Evolutionary conservation across 2,797 vertebrate genomes (phyloP).

Genomic region (Garrulus glandarius): DNA sequence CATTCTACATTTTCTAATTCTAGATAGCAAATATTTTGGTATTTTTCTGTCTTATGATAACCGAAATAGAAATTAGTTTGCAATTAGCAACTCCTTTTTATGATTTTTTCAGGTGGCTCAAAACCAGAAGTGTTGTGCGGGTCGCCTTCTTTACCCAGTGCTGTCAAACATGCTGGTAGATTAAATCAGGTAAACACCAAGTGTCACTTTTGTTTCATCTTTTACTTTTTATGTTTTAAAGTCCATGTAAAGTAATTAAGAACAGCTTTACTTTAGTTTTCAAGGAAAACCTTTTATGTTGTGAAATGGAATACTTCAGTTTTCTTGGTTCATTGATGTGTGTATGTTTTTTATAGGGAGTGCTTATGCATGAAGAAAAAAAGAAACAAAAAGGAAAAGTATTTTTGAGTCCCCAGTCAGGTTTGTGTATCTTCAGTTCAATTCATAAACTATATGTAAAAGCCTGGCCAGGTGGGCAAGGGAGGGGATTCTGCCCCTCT

Average conservation of each 20-base stretch:
- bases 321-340: neutral
- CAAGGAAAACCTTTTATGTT: neutral
- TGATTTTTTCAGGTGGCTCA: conserved; percentile 61
- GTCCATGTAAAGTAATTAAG: neutral
- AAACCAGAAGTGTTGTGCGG: conserved; percentile 61
- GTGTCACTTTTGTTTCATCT: neutral
- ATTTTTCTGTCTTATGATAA: neutral
- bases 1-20: neutral
- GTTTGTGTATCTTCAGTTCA: conserved; percentile 72
- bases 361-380: conserved; percentile 80
- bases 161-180: conserved; percentile 62
- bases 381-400: conserved; percentile 84
- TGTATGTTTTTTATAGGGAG: conserved; percentile 68
- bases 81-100: neutral
- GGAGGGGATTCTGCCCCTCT: neutral
- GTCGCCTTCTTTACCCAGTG: conserved; percentile 42
- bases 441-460: neutral
- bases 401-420: conserved; percentile 86
- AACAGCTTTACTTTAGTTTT: neutral
- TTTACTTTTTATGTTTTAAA: neutral
- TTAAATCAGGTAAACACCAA: conserved; percentile 71
- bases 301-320: neutral
- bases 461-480: neutral
- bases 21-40: neutral
- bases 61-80: neutral